A percentile compares a stretch with the other conserved stretches of the same genome.
These are phyloP conservation scores for Regulus satrapa DNA, from an alignment of 2,113 vertebrate species.

Conservation along the genomic window DNA sequence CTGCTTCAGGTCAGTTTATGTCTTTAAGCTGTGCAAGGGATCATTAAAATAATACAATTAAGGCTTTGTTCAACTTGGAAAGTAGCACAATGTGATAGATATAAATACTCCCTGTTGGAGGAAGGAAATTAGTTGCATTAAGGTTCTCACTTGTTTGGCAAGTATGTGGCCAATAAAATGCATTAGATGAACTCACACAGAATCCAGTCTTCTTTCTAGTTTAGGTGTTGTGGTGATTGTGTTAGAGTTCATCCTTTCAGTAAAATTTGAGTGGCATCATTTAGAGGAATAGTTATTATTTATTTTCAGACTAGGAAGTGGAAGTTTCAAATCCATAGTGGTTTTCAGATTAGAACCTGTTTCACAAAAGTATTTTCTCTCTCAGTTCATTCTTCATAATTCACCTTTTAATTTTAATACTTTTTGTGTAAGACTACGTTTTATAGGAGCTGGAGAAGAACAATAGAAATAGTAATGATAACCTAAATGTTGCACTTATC, in stretches of 20 bases:
- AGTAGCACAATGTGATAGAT: background rate
- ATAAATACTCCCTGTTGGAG: background rate
- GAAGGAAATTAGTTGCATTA: background rate
- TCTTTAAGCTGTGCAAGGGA: background rate
- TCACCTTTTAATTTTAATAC: background rate
- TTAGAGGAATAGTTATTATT: background rate
- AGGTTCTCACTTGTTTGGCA: background rate
- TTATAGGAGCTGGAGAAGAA: background rate
- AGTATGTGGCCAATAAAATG: background rate
- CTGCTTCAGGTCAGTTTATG: background rate
- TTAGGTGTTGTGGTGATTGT: background rate
- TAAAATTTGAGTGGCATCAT: background rate
- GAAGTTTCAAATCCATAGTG: background rate
- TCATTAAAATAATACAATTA: background rate
- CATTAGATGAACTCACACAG: background rate
- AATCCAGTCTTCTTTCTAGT: background rate
- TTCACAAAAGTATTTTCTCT: background rate
- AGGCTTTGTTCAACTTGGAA: background rate
- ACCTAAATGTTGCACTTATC: background rate
- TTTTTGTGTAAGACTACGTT: background rate
- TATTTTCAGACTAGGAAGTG: background rate
- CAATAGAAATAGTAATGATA: background rate
- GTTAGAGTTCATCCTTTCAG: background rate
- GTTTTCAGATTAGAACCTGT: background rate
- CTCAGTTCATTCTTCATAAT: background rate